Conservation (phyloP, 1,140 invertebrate species). For the Metopolophium dirhodum region DNA sequence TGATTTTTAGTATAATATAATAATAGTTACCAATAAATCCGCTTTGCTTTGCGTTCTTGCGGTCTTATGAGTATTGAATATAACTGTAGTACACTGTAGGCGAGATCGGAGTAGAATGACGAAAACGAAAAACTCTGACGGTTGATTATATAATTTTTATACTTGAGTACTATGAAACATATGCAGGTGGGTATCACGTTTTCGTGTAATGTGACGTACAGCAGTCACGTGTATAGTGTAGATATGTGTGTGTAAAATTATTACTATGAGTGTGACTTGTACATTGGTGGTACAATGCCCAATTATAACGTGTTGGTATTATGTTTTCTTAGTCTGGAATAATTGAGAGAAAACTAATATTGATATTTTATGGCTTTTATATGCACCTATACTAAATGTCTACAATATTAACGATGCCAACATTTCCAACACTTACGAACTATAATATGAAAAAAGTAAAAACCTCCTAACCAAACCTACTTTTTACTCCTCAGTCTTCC, state of each 20-base stretch:
- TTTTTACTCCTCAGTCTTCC: background rate
- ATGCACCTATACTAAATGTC: background rate
- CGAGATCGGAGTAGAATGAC: background rate
- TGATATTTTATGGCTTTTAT: background rate
- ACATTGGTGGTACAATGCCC: background rate
- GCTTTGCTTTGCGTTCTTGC: background rate
- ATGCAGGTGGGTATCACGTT: background rate
- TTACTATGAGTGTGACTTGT: background rate
- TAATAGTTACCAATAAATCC: background rate
- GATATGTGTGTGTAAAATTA: background rate
- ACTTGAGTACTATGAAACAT: background rate
- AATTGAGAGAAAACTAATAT: background rate
- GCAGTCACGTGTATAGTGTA: background rate
- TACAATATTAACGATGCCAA: no score
- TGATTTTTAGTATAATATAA: background rate
- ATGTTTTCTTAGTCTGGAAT: background rate
- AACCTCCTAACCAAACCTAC: background rate
- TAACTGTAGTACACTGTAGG: background rate
- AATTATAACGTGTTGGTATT: background rate
- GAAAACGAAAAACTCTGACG: background rate
- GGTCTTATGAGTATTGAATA: background rate
- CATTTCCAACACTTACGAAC: background rate
- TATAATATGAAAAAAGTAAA: background rate
- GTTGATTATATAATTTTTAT: background rate
- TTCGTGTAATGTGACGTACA: background rate